A percentile compares a stretch with the other conserved stretches of the same genome.
Evolutionary conservation across 2,797 vertebrate species (phyloP).

Genomic region (Xenentodon cancila): DNA sequence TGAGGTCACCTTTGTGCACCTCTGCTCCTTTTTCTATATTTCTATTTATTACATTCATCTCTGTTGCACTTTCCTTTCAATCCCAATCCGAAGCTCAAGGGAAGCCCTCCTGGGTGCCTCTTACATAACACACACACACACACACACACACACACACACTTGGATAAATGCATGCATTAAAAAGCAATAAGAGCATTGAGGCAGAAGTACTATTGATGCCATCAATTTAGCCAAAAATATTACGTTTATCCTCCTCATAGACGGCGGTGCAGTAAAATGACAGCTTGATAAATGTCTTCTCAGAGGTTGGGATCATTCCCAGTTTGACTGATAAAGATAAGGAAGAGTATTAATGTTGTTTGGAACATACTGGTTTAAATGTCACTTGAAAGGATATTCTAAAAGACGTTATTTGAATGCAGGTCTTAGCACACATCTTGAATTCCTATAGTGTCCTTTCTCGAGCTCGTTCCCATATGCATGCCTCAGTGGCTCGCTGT

Average conservation of each 20-base stretch:
- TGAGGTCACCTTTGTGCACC: conserved; percentile 57
- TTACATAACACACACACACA: conserved; percentile 64
- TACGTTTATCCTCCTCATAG: conserved; percentile 30
- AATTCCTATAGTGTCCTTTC: conserved; percentile 49
- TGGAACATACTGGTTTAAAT: conserved; percentile 41
- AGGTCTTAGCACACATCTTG: conserved; percentile 45
- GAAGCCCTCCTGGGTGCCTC: conserved; percentile 58
- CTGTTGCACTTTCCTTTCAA: conserved; percentile 35
- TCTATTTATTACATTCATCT: conserved; percentile 19
- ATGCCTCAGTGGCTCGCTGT: conserved; percentile 46
- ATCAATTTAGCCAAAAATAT: conserved; percentile 42
- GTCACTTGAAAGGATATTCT: conserved; percentile 48
- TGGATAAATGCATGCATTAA: conserved; percentile 42
- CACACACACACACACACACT: conserved; percentile 47
- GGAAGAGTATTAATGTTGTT: conserved; percentile 46
- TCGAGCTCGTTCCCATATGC: conserved; percentile 53
- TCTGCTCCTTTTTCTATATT: conserved; percentile 26
- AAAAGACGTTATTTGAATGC: conserved; percentile 48
- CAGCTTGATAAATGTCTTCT: conserved; percentile 46
- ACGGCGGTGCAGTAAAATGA: conserved; percentile 16
- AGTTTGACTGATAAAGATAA: conserved; percentile 42
- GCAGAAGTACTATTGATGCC: conserved; percentile 54
- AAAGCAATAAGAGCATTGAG: conserved; percentile 40
- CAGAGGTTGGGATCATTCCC: conserved; percentile 27
- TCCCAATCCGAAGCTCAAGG: conserved; percentile 60